phyloP scores from a whole-genome alignment of 2,888 invertebrate genomes.

The Bugula neritina region DNA sequence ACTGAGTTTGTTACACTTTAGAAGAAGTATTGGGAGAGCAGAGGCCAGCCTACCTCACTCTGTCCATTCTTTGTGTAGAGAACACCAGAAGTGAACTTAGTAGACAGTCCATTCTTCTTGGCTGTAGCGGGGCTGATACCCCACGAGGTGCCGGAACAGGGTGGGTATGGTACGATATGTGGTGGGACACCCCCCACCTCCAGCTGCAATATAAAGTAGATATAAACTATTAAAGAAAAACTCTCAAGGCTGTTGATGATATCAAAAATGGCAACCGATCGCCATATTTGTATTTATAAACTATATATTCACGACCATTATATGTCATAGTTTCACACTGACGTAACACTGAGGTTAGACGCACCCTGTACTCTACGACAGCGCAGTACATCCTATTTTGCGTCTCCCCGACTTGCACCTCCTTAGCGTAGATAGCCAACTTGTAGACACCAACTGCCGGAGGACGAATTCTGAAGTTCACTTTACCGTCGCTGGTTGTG shows the following conservation, averaged over 20 bases:
- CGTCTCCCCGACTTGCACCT: slow-evolving; percentile 45
- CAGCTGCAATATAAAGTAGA: slow-evolving; percentile 27
- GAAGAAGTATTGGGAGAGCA: too few species aligned
- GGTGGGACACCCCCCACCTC: slow-evolving; percentile 21
- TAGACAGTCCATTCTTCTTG: slow-evolving; percentile 45
- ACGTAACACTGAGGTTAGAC: too few species aligned
- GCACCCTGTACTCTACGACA: slow-evolving; percentile 52
- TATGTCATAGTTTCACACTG: too few species aligned
- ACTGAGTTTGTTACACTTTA: too few species aligned
- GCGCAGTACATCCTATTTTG: slow-evolving; percentile 52
- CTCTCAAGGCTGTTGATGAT: too few species aligned
- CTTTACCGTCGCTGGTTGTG: slow-evolving; percentile 45
- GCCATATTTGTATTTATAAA: too few species aligned
- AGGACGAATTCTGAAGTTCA: slow-evolving; percentile 50
- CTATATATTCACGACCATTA: too few species aligned
- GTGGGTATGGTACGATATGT: slow-evolving; percentile 45
- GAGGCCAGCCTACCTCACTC: slow-evolving; percentile 45
- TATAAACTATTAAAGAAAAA: too few species aligned
- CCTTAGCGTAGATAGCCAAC: slow-evolving; percentile 52
- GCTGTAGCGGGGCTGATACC: slow-evolving; percentile 47
- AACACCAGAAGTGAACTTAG: slow-evolving; percentile 48
- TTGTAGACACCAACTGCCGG: slow-evolving; percentile 50
- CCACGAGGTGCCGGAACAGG: slow-evolving; percentile 52
- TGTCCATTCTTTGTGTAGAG: slow-evolving; percentile 48
- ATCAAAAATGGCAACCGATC: too few species aligned